Evolutionary conservation across 2,113 vertebrate genomes (phyloP).

Genomic region (Melospiza georgiana): DNA sequence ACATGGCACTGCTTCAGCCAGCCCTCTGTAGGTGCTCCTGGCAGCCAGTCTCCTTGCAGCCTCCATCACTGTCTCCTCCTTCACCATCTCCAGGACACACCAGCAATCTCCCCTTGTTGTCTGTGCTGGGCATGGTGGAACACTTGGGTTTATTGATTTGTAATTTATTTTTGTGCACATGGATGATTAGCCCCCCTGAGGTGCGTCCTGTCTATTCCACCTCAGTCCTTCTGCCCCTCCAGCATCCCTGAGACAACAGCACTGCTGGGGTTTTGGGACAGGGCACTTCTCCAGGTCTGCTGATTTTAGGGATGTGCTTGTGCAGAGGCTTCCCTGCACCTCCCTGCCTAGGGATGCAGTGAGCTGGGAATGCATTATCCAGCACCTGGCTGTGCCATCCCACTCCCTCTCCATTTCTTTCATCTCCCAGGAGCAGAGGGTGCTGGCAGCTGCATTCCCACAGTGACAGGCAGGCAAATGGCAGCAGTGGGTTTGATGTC

Average conservation of each 20-base stretch:
- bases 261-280: fast-evolving
- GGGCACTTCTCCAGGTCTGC: background rate
- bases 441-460: background rate
- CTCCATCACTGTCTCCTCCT: background rate
- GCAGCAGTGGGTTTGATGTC: background rate
- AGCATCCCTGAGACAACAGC: background rate
- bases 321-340: background rate
- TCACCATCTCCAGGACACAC: background rate
- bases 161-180: background rate
- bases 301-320: background rate
- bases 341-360: background rate
- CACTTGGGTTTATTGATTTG: background rate
- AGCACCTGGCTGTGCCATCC: background rate
- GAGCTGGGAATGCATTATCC: background rate
- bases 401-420: background rate
- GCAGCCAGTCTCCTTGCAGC: background rate
- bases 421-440: background rate
- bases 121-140: fast-evolving
- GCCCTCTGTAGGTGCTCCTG: fast-evolving
- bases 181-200: fast-evolving
- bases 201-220: background rate
- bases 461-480: background rate
- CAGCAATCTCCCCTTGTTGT: no score
- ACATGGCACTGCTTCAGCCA: background rate
- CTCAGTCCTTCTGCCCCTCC: background rate